Percentiles rank a stretch among this genome's conserved stretches.
Conservation (phyloP, 2,888 invertebrate genomes). For the Neoascia interrupta region DNA sequence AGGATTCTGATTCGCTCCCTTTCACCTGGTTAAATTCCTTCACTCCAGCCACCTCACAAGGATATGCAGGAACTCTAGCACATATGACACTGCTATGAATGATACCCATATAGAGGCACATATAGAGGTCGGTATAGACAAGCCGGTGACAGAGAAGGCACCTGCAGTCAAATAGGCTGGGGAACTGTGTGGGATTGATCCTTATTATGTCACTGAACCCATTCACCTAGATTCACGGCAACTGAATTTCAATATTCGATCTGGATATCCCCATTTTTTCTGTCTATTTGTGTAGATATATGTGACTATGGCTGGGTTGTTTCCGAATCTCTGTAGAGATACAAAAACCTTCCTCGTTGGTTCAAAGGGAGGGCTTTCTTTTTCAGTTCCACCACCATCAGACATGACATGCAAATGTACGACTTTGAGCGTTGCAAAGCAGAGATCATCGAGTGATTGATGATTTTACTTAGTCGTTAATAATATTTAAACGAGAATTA, state of each 20-base stretch:
- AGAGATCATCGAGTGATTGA: slow-evolving; percentile 61
- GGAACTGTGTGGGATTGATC: slow-evolving; percentile 32
- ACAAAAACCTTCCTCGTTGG: slow-evolving; percentile 1
- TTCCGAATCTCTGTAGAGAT: neutral
- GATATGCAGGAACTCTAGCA: slow-evolving; percentile 31
- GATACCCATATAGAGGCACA: slow-evolving; percentile 6
- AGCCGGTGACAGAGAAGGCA: slow-evolving; percentile 54
- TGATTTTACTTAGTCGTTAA: slow-evolving; percentile 62
- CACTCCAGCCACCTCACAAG: slow-evolving; percentile 15
- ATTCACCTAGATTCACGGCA: slow-evolving; percentile 65
- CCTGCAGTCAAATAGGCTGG: slow-evolving; percentile 42
- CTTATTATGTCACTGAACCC: slow-evolving; percentile 66
- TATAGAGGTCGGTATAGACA: too few relatives aligned
- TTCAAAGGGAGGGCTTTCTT: neutral
- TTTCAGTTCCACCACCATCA: slow-evolving; percentile 8
- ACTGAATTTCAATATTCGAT: slow-evolving; percentile 59
- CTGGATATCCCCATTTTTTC: slow-evolving; percentile 11
- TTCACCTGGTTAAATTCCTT: neutral
- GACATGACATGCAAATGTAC: slow-evolving; percentile 49
- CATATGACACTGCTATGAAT: slow-evolving; percentile 45
- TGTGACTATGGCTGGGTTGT: slow-evolving; percentile 1
- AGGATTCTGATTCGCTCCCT: slow-evolving; percentile 7
- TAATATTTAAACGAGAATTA: slow-evolving; percentile 51
- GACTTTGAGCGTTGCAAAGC: slow-evolving; percentile 21
- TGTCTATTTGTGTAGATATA: neutral